Base-by-base conservation (phyloP, 2,888 invertebrate genomes). In the Melieria picta region DNA sequence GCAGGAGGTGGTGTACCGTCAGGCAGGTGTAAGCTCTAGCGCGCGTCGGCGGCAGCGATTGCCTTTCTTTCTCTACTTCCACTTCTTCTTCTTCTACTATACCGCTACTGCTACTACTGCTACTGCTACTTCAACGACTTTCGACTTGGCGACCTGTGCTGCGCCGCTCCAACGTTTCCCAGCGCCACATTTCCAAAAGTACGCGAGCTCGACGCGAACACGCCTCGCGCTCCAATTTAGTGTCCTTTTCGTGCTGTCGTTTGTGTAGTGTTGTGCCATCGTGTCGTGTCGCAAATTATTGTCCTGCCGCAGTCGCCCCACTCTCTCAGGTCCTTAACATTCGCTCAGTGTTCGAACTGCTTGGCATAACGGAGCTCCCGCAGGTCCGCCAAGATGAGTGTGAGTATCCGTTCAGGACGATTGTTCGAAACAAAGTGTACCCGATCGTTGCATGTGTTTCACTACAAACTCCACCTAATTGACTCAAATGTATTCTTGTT, bases 1-100 rank as follows among this genome's bases (percentile, higher is more conserved):
- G 73, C 75, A 78, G 78, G 80, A 80, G 79, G 79, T 78, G 77
- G 78, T 77, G 75, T 42, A 5, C 62, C 62, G 52, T 16, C 63
- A 68, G 72, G 68, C 71, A 74, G 69, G 69, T 80, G 78, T 80
- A 75, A 76, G 76, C 30, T 30, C 30, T 30, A 30, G 30, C 30
- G 30, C 75, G 78, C 60, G 76, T 76, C 72, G 76, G 74, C 72
- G 57, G 74, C 65, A 75, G 69, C 61, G 72, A 69, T 68, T 69
- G 69, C 67, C 52, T 72, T 72, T 61, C 60, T 61, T 73, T 52
- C 58, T 69, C 50, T 16, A 48, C 50, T 61, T 56, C 13, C 43
- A 58, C 16, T 68, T 45, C 50, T 63, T 52, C 47, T 52, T 46
- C 43, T 56, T n/a, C 11, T 6, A 43, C 64, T 16, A 16, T 46